Base-by-base conservation (phyloP, 1,140 invertebrate genomes). In the Zelostemma sp. region DNA sequence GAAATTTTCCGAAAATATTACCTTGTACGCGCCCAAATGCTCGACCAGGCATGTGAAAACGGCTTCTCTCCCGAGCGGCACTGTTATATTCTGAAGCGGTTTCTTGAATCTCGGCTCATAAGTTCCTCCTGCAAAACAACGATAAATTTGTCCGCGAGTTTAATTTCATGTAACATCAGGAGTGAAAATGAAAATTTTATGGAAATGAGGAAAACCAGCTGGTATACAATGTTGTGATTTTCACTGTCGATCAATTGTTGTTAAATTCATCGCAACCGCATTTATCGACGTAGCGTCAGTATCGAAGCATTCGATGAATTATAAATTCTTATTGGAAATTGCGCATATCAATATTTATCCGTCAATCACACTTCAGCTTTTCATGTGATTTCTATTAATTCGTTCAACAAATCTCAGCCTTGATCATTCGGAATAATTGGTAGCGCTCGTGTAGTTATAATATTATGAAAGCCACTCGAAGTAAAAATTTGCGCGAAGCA, bases 1-100 rank as follows among this genome's bases (percentile, higher is more conserved):
- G n/a, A 12, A 40, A 4, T 40, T 40, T 2, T 40, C 11, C 3
- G 8, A 25, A 65, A 59, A 46, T 88, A 91, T 91, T 88, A 96
- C 95, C 87, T 94, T 93, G 86, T 96, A 96, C 77, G 93, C 93
- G 45, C 94, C 94, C 68, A 96, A 88, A 84, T 95, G 92, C 73
- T 92, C 90, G 28, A 97, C 93, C 74, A 93, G 87, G 85, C 95
- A 97, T 76, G 90, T 92, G 79, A 97, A 95, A 47, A 90, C 93
- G 40, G 94, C 94, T 83, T 96, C 93, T 78, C 95, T 88, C 59
- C 94, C 94, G 41, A 95, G 87, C 57, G 93, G 88, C 38, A 96
- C 88, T 33, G 95, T 95, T 61, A 96, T 86, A 88, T 97, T 97
- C 59, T 88, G 87, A 72, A 96, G 90, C 46, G 91, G 90, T 64